A percentile compares a stretch with the other conserved stretches of the same genome.
These are phyloP conservation scores for Muscicapa comitata DNA, from an alignment of 2,797 vertebrate genomes.

Conservation along the genomic window DNA sequence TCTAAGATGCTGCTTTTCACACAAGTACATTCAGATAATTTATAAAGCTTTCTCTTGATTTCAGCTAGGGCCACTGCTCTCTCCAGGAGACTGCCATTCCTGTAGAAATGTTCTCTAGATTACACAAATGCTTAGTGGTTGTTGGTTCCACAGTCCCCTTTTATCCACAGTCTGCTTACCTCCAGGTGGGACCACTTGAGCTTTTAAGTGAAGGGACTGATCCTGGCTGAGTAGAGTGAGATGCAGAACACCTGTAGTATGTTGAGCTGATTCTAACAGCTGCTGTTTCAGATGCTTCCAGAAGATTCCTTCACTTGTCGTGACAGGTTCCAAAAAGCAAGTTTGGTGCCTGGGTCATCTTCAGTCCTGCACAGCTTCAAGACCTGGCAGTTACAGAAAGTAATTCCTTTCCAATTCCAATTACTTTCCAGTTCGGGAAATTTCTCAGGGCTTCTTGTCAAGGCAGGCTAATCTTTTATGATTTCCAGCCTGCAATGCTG, in stretches of 20 bases:
- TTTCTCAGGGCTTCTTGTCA: constrained; percentile 63
- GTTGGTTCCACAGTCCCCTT: not conserved
- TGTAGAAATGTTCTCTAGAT: not conserved
- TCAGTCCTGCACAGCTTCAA: not conserved
- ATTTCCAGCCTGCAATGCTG: constrained; percentile 57
- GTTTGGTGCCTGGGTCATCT: not conserved
- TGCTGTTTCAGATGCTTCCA: not conserved
- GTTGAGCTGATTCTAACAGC: not conserved
- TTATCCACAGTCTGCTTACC: not conserved
- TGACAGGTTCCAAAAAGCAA: not conserved
- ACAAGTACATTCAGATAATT: not conserved
- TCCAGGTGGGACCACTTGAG: not conserved
- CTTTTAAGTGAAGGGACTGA: not conserved
- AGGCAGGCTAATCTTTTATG: constrained; percentile 60
- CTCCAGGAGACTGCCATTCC: not conserved
- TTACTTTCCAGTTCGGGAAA: constrained; percentile 56
- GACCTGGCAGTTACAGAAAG: not conserved
- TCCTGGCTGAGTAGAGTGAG: not conserved
- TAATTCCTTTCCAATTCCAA: constrained; percentile 29
- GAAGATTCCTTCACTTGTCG: not conserved
- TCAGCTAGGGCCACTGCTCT: not conserved
- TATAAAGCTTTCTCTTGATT: not conserved
- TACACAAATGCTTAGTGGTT: not conserved
- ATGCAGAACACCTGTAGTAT: not conserved
- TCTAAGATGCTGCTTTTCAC: not conserved